Evolutionary conservation across 2,113 vertebrate species (phyloP).

Genomic region (Indri indri): DNA sequence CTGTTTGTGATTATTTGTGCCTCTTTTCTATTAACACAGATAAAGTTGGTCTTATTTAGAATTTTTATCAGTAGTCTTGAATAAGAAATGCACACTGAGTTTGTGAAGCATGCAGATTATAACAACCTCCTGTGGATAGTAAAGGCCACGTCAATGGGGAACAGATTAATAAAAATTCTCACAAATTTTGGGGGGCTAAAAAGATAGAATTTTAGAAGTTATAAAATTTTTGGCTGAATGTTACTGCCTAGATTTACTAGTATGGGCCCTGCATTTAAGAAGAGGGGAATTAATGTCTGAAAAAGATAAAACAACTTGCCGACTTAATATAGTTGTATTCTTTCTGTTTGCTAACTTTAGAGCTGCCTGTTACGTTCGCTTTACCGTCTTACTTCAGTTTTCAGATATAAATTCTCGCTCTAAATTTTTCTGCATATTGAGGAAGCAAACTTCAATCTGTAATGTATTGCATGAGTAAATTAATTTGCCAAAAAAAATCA

Average conservation of each 20-base stretch:
- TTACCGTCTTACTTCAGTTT: not conserved
- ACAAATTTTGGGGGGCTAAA: not conserved
- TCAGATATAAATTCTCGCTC: too few relatives aligned
- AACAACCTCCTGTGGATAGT: not conserved
- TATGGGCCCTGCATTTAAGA: not conserved
- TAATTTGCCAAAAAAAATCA: not conserved
- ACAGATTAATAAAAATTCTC: not conserved
- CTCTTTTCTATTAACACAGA: conserved; percentile 51
- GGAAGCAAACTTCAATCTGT: not conserved
- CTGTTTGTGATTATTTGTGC: conserved; percentile 42
- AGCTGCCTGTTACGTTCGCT: not conserved
- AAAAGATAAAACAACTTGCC: not conserved
- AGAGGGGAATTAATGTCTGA: not conserved
- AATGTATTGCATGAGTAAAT: not conserved
- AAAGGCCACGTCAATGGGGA: not conserved
- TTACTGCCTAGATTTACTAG: not conserved
- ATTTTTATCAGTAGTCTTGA: conserved; percentile 50
- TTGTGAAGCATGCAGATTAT: not conserved
- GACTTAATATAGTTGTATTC: not conserved
- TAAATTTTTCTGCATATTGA: not conserved
- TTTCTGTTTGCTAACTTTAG: not conserved
- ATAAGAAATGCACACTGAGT: not conserved
- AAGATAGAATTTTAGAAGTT: not conserved
- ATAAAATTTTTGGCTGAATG: not conserved
- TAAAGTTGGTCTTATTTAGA: conserved; percentile 40